Percentiles rank a stretch among this genome's conserved stretches.
phyloP scores from a whole-genome alignment of 2,888 invertebrate genomes.

The Tipula lateralis region DNA sequence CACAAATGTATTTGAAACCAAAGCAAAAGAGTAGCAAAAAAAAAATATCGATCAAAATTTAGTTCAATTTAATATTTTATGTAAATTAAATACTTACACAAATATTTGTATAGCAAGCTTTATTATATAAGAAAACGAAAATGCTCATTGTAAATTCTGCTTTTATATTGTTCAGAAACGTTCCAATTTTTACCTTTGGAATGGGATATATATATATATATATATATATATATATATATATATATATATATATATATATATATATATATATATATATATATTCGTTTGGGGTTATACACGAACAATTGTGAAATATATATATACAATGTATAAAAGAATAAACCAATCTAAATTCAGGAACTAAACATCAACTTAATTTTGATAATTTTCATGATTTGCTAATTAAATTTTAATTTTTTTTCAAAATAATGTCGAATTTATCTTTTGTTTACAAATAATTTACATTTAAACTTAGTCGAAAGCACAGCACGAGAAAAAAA shows the following conservation, averaged over 20 bases:
- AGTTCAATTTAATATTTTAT: not conserved
- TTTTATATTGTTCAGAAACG: not conserved
- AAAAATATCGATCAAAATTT: not conserved
- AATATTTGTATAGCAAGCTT: constrained; percentile 1
- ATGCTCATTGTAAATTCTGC: not conserved
- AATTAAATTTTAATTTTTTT: constrained; percentile 24
- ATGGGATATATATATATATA: no score
- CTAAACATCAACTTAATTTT: constrained; percentile 24
- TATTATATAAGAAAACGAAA: not conserved
- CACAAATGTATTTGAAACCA: not conserved
- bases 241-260: no score
- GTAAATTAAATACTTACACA: constrained; percentile 11
- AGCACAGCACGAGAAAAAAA: not conserved
- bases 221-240: no score
- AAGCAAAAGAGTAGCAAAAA: not conserved
- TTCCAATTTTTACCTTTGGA: not conserved
- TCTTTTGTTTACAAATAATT: constrained; percentile 19
- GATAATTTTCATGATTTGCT: constrained; percentile 19
- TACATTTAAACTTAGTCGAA: not conserved
- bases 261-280: no score
- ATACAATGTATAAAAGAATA: not conserved
- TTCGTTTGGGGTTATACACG: not conserved
- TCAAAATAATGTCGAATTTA: not conserved
- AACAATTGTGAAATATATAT: not conserved
- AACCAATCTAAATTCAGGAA: not conserved